Evolutionary conservation across 2,888 invertebrate genomes (phyloP).

Genomic region (Ophion ellenae): DNA sequence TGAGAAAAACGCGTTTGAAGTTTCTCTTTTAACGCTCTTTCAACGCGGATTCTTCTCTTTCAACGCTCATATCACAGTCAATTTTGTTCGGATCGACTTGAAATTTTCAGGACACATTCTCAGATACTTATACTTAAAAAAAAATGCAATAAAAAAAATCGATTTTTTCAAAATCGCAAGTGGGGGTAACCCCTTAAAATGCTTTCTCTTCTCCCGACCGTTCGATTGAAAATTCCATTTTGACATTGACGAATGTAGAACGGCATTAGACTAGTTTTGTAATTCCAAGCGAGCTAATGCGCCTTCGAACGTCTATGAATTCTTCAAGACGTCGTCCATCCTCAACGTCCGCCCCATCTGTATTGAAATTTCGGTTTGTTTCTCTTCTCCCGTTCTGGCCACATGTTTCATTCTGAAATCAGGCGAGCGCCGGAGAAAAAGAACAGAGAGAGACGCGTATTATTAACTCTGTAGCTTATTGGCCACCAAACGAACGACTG

Average conservation of each 20-base stretch:
- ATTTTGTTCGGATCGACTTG: too few species aligned
- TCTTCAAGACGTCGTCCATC: neutral
- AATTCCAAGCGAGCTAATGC: neutral
- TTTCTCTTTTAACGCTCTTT: too few species aligned
- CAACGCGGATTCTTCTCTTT: too few species aligned
- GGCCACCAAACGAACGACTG: slow-evolving; percentile 18
- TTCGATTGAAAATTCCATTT: slow-evolving; percentile 38
- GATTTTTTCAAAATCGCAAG: too few species aligned
- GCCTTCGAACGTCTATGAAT: neutral
- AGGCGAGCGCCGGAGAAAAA: neutral
- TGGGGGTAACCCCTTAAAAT: too few species aligned
- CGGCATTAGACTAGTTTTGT: neutral
- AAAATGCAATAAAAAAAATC: too few species aligned
- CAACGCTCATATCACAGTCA: too few species aligned
- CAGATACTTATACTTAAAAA: too few species aligned
- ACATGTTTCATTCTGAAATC: slow-evolving; percentile 44
- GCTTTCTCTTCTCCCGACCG: neutral
- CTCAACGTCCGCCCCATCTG: neutral
- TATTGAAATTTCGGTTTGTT: slow-evolving; percentile 39
- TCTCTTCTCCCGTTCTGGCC: slow-evolving; percentile 18
- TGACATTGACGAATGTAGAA: slow-evolving; percentile 43
- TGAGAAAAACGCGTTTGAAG: too few species aligned
- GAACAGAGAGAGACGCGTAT: slow-evolving; percentile 35
- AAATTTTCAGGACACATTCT: too few species aligned
- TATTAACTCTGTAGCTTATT: slow-evolving; percentile 47